Base-by-base conservation (phyloP, 2,888 invertebrate species). In the Shargacucullia verbasci region DNA sequence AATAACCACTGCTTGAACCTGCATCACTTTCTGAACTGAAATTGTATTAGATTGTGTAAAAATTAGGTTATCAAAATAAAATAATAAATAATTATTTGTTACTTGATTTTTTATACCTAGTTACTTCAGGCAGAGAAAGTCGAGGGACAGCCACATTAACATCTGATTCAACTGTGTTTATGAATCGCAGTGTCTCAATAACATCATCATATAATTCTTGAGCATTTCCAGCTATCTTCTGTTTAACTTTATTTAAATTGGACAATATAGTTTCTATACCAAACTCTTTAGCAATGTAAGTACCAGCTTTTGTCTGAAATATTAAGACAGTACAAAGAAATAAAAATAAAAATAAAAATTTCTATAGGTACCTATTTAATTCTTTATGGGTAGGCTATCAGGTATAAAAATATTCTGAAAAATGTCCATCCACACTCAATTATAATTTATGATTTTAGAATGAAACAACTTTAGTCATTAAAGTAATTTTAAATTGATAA, bases 301-400 rank as follows among this genome's bases (percentile, higher is more conserved):
- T 83, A 9, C 95, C 95, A 67, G 91, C 85, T 80, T 95, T 90
- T 37, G 94, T 94, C 95, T 95, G 83, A 74, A 94, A 89, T 44
- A 59, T 55, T 20, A n/a, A n/a, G n/a, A n/a, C n/a, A n/a, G n/a
- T n/a, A n/a, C n/a, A n/a, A n/a, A n/a, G n/a, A n/a, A n/a, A n/a
- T n/a, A n/a, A n/a, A n/a, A n/a, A n/a, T n/a, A n/a, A n/a, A n/a
- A n/a, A n/a, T n/a, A n/a, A n/a, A n/a, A n/a, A n/a, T n/a, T n/a
- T n/a, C n/a, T n/a, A n/a, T n/a, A n/a, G n/a, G n/a, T n/a, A n/a
- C n/a, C n/a, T n/a, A n/a, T n/a, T n/a, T n/a, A n/a, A n/a, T n/a
- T n/a, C n/a, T n/a, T n/a, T n/a, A n/a, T n/a, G n/a, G n/a, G n/a
- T n/a, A n/a, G n/a, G n/a, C n/a, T n/a, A n/a, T n/a, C n/a, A n/a